These are phyloP conservation scores for Halichoerus grypus DNA, from an alignment of 2,113 vertebrate species.

Conservation along the genomic window DNA sequence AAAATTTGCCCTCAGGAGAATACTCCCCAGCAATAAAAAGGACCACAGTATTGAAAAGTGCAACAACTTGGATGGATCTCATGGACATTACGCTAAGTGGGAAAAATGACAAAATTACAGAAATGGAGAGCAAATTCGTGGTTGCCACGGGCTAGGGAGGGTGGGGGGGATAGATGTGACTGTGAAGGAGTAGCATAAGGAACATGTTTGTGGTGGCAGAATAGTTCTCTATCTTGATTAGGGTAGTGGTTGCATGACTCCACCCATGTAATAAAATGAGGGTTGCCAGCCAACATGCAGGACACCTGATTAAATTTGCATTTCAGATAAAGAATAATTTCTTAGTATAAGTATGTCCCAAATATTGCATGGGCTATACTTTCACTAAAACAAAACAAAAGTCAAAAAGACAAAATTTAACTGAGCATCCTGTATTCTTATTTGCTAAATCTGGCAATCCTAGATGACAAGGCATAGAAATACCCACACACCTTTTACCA, in stretches of 20 bases:
- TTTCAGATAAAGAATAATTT: background rate
- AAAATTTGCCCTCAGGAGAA: background rate
- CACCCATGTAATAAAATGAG: background rate
- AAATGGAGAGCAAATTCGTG: background rate
- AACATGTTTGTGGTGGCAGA: background rate
- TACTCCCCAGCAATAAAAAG: conserved; percentile 1
- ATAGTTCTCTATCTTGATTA: background rate
- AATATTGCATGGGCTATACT: background rate
- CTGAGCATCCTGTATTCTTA: background rate
- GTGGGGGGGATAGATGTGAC: background rate
- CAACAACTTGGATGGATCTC: background rate
- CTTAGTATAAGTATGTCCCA: background rate
- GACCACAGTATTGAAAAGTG: background rate
- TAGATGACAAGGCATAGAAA: background rate
- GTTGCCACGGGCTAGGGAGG: background rate
- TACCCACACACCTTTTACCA: background rate
- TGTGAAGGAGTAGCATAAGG: background rate
- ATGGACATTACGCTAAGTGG: background rate
- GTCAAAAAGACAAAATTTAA: background rate
- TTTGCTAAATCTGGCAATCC: conserved; percentile 28
- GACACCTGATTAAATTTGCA: background rate
- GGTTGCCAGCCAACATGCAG: background rate
- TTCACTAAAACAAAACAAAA: background rate
- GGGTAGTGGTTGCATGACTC: background rate
- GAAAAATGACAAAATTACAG: background rate